Evolutionary conservation across 2,888 invertebrate species (phyloP), one percentile per base, ranked within the genome.

Genomic region (Saturnia pavonia): DNA sequence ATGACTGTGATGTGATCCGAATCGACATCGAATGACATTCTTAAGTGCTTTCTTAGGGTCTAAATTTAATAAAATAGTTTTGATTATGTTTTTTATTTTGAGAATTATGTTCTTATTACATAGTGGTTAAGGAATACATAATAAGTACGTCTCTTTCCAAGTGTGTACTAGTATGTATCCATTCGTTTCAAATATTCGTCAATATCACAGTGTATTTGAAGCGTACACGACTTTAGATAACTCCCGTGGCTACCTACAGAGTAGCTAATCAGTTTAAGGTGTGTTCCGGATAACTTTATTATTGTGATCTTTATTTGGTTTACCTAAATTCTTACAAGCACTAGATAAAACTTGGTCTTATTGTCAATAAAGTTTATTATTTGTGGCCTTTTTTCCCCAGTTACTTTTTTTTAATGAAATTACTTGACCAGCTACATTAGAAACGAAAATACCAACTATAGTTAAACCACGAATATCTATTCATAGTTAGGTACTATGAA

Each of bases 191-290:
- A 57, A 25, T 57, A 69, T 60, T 66, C 67, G 68, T 63, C 73
- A 40, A 73, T 75, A 71, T 45, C 34, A 48, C 16, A 43, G 19
- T 68, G 73, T 68, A 74, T 74, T 73, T 73, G 71, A 76, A 72
- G 71, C 70, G 66, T 42, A 70, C 74, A 74, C 76, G 76, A 75
- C 73, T 76, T 71, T 66, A 77, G 76, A 76, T 74, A 73, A 73
- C 48, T 65, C 43, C 43, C 40, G 65, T 34, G 11, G 68, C 71
- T 68, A 71, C 71, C 63, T 68, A 71, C 63, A 42, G 68, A 48
- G 63, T 66, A 65, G 66, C 67, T 66, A 48, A 67, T 54, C 66
- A 68, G 68, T 48, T 51, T 1, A 9, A 34, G 34, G 68, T 16
- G 68, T 22, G 68, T 68, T 34, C 54, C 54, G 68, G 54, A 68